A percentile compares a stretch with the other conserved stretches of the same genome.
phyloP scores from a whole-genome alignment of 2,797 vertebrate genomes.

The Dromococcyx pavoninus region DNA sequence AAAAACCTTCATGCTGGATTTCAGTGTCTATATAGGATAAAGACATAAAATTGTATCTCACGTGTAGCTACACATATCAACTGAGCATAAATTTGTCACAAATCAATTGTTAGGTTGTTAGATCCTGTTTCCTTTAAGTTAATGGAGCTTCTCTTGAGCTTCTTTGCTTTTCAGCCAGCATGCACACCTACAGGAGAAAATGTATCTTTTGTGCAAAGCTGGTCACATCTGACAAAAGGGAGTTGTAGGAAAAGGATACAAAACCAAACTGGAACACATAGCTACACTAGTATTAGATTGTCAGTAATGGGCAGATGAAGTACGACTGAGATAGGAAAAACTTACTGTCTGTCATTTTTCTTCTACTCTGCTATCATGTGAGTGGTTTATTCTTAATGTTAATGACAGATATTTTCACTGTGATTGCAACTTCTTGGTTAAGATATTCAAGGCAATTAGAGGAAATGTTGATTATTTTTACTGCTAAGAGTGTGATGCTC shows the following conservation, averaged over 20 bases:
- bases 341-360: slow-evolving; percentile 26
- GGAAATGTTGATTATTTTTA: slow-evolving; percentile 21
- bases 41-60: not conserved
- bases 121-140: not conserved
- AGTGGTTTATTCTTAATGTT: slow-evolving; percentile 36
- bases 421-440: slow-evolving; percentile 35
- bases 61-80: not conserved
- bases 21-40: not conserved
- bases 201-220: not conserved
- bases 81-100: not conserved
- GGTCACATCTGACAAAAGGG: not conserved
- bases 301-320: slow-evolving; percentile 27
- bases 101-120: not conserved
- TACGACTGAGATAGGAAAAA: slow-evolving; percentile 18
- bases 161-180: slow-evolving; percentile 1
- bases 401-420: slow-evolving; percentile 49
- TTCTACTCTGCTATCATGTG: slow-evolving; percentile 22
- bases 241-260: slow-evolving; percentile 24
- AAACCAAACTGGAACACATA: not conserved
- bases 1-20: not conserved
- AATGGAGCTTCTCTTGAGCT: not conserved
- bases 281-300: not conserved
- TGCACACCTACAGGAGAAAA: not conserved
- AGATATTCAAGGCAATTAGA: slow-evolving; percentile 40
- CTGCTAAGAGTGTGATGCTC: slow-evolving; percentile 43